Percentiles rank a stretch among this genome's conserved stretches.
These are phyloP conservation scores for Heliconius himera DNA, from an alignment of 1,140 invertebrate genomes.

Conservation along the genomic window DNA sequence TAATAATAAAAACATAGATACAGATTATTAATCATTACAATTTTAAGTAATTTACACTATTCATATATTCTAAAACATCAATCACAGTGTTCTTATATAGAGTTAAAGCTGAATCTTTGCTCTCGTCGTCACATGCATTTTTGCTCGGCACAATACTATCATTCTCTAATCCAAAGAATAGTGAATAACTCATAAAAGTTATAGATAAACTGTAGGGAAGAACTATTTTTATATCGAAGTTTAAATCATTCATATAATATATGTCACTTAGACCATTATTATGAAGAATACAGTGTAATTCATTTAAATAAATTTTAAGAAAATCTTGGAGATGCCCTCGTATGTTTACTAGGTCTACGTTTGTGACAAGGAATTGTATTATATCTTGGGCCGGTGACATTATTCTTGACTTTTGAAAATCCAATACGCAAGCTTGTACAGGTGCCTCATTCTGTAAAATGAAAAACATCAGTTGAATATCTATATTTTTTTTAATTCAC, in stretches of 20 bases:
- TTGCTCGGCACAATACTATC: constrained; percentile 5
- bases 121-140: not conserved
- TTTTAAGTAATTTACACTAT: not conserved
- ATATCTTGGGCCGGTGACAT: constrained; percentile 34
- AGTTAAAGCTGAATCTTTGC: not conserved
- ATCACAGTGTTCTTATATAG: not conserved
- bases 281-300: constrained; percentile 8
- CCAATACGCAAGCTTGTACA: constrained; percentile 30
- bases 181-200: constrained; percentile 12
- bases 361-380: constrained; percentile 26
- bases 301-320: constrained; percentile 8
- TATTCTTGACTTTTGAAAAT: constrained; percentile 34
- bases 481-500: not conserved
- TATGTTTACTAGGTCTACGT: not conserved
- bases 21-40: too few species aligned
- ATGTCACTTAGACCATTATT: not conserved
- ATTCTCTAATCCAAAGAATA: constrained; percentile 13
- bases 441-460: constrained; percentile 32
- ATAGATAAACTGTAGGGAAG: constrained; percentile 17
- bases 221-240: constrained; percentile 28
- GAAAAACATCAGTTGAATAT: not conserved
- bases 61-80: constrained; percentile 11
- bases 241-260: constrained; percentile 26
- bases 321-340: constrained; percentile 9
- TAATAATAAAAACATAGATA: too few species aligned